These are phyloP conservation scores for Notolepis coatsorum DNA, from an alignment of 2,797 vertebrate species.

Conservation along the genomic window DNA sequence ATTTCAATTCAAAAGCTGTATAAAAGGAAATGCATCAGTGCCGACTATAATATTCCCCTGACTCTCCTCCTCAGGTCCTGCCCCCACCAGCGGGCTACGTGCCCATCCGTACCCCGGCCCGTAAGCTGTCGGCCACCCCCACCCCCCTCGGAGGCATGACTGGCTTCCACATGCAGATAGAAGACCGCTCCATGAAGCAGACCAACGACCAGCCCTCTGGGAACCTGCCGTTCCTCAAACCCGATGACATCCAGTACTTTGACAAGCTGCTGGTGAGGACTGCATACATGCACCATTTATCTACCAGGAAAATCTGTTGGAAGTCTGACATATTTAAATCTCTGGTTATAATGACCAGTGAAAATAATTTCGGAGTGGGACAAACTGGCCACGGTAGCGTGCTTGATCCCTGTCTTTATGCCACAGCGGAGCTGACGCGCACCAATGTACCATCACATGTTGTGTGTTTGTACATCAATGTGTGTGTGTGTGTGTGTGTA, in stretches of 20 bases:
- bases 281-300: no score
- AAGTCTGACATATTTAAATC: no score
- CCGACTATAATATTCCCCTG: slow-evolving; percentile 2
- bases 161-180: slow-evolving; percentile 98
- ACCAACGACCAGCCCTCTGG: slow-evolving; percentile 98
- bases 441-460: no score
- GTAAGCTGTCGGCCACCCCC: slow-evolving; percentile 95
- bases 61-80: slow-evolving; percentile 85
- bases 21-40: neutral
- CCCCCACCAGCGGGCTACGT: slow-evolving; percentile 98
- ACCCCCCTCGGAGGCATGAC: slow-evolving; percentile 98
- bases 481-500: no score
- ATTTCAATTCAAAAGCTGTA: neutral
- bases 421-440: no score
- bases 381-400: no score
- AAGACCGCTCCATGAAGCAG: slow-evolving; percentile 95
- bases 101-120: slow-evolving; percentile 96
- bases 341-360: no score
- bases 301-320: no score
- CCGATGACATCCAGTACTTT: slow-evolving; percentile 99
- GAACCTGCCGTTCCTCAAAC: slow-evolving; percentile 98
- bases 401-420: no score
- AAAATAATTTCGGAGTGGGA: no score
- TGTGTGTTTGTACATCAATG: no score
- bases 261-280: slow-evolving; percentile 94